A percentile compares a stretch with the other conserved stretches of the same genome.
phyloP scores from a whole-genome alignment of 2,888 invertebrate genomes.

The Morpho achilles region DNA sequence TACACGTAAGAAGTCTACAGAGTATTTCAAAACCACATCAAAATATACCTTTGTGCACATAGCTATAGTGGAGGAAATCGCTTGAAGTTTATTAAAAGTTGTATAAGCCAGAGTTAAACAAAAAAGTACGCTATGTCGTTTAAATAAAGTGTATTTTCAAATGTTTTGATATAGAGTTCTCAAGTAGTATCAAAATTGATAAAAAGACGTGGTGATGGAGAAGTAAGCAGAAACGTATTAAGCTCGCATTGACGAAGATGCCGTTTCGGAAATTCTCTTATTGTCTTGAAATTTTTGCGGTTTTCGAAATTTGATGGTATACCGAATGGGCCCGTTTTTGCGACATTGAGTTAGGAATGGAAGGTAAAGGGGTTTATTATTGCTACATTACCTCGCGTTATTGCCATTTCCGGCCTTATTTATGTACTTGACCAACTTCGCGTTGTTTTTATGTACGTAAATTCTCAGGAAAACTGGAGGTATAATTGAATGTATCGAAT shows the following conservation, averaged over 20 bases:
- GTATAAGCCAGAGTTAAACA: too few relatives aligned
- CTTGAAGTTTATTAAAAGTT: too few relatives aligned
- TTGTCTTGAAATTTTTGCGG: constrained; percentile 36
- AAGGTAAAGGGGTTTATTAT: background rate
- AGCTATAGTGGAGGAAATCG: too few relatives aligned
- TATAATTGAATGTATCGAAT: constrained; percentile 35
- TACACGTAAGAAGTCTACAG: constrained; percentile 46
- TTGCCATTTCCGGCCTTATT: too few relatives aligned
- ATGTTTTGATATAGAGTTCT: too few relatives aligned
- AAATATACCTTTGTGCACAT: background rate
- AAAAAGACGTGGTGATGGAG: constrained; percentile 64
- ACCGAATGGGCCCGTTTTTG: constrained; percentile 21
- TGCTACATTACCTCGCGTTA: too few relatives aligned
- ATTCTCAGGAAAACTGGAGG: too few relatives aligned
- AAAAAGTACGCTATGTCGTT: too few relatives aligned
- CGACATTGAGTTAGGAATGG: background rate
- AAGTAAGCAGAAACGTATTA: constrained; percentile 69
- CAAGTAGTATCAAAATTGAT: constrained; percentile 27
- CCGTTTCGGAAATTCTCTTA: constrained; percentile 55
- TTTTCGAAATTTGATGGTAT: constrained; percentile 37
- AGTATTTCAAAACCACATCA: background rate
- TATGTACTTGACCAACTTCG: too few relatives aligned
- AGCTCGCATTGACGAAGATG: constrained; percentile 60
- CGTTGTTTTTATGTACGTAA: too few relatives aligned
- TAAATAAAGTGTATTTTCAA: too few relatives aligned